These are phyloP conservation scores for Caenorhabditis angaria DNA, from an alignment of 2,888 invertebrate genomes.

Conservation along the genomic window DNA sequence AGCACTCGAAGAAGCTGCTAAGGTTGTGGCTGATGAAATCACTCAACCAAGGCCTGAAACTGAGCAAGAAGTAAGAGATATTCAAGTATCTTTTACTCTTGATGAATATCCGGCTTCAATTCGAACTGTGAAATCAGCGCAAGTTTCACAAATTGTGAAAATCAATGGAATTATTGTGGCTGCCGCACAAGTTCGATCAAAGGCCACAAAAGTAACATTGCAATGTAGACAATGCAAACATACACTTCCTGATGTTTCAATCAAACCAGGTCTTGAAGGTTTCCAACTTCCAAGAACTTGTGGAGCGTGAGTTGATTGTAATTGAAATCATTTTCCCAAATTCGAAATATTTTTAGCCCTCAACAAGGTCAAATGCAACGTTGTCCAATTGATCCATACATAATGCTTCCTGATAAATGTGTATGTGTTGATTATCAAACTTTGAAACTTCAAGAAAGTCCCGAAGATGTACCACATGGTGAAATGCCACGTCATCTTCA, in stretches of 20 bases:
- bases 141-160: conserved; percentile 90
- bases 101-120: conserved; percentile 63
- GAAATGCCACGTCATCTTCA: conserved; percentile 96
- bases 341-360: conserved; percentile 81
- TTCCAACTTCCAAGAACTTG: conserved; percentile 94
- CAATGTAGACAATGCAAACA: conserved; percentile 92
- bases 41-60: conserved; percentile 90
- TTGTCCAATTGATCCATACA: conserved; percentile 96
- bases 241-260: conserved; percentile 85
- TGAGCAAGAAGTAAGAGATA: conserved; percentile 88
- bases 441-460: conserved; percentile 84
- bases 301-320: conserved; percentile 80
- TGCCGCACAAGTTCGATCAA: conserved; percentile 91
- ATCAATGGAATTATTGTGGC: conserved; percentile 94
- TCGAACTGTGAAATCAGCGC: conserved; percentile 80
- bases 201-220: conserved; percentile 92
- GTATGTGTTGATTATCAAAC: conserved; percentile 97
- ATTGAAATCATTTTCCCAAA: not conserved
- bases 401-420: conserved; percentile 96
- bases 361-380: conserved; percentile 86
- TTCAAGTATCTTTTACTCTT: conserved; percentile 79
- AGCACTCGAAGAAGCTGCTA: conserved; percentile 94
- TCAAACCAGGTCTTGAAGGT: conserved; percentile 94
- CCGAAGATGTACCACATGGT: conserved; percentile 92
- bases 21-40: conserved; percentile 94